Base-by-base conservation (phyloP, 2,888 invertebrate genomes). In the Agriopis leucophaearia region DNA sequence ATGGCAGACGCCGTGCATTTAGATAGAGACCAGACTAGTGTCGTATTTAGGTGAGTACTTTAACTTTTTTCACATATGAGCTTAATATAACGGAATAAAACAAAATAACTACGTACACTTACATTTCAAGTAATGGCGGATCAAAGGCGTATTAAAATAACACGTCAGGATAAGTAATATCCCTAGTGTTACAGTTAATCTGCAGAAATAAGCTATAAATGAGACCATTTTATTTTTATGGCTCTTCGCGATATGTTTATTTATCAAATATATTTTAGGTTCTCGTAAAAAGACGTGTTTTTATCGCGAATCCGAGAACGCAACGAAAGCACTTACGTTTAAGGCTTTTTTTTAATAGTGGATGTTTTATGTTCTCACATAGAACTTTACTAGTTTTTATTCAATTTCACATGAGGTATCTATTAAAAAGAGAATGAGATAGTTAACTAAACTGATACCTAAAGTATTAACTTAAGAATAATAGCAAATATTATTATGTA, bases 1-100 rank as follows among this genome's bases (percentile, higher is more conserved):
- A 77, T 92, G 69, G 83, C 81, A 42, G 94, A 93, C 55, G 82
- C 86, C 40, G 78, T 88, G 80, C 91, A 88, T 78, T 75, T 89
- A 78, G 88, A 89, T 73, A 83, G 80, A 55, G 88, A 87, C 18
- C 86, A 87, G 63, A 84, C 86, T 84, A 89, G 81, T 87, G 92
- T 94, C 83, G 89, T 91, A 85, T 94, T 94, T 93, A 94, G 93
- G 94, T 94, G 64, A 90, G 93, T 85, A 40, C 0, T 27, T 50
- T 48, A 9, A 16, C n/a, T 48, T n/a, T n/a, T n/a, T n/a, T n/a
- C n/a, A n/a, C n/a, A n/a, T n/a, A n/a, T n/a, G n/a, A n/a, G n/a
- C n/a, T n/a, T n/a, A n/a, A n/a, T n/a, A n/a, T n/a, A n/a, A n/a
- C n/a, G n/a, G n/a, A n/a, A n/a, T n/a, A n/a, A n/a, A n/a, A n/a